Base-by-base conservation (phyloP, 1,140 invertebrate species). In the Drosophila tropicalis region DNA sequence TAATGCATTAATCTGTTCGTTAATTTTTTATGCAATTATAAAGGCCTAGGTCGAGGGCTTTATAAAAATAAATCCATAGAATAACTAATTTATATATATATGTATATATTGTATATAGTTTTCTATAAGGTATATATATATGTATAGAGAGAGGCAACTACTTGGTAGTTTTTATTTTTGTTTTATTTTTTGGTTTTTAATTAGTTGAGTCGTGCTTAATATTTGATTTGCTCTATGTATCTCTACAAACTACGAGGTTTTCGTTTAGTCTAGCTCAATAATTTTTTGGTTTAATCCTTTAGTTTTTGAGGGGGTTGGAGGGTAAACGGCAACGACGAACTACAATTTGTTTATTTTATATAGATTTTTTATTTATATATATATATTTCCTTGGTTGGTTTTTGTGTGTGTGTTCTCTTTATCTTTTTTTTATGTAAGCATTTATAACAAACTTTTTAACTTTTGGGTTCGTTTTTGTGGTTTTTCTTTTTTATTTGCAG, bases 51-150 rank as follows among this genome's bases (percentile, higher is more conserved):
- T 81, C 66, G 73, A 85, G 70, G 67, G 40, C 74, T 29, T 87
- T 87, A 86, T 86, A 87, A 87, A 87, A 87, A 87, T 86, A 86
- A 87, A 82, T 87, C 83, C 83, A 84, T 81, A 72, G 67, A 80
- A 51, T 51, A 51, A 22, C 56, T 58, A 58, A 61, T 58, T 19
- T 64, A 29, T 70, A 75, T 85, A 81, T 58, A 65, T 78, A 84
- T 80, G 64, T 79, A 84, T 80, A 70, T 80, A 67, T 85, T 81
- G 78, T 85, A 86, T 86, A 84, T 83, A 76, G 44, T 51, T 51
- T 22, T 84, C 55, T 71, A 36, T 71, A 62, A 67, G 61, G 61
- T 77, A 76, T 76, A 75, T 83, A 67, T 67, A 60, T 72, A 39
- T 75, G 67, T 72, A 70, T 79, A 67, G 67, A 79, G 83, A 87